Base-by-base conservation (phyloP, 2,113 vertebrate genomes). In the Dipodomys spectabilis region DNA sequence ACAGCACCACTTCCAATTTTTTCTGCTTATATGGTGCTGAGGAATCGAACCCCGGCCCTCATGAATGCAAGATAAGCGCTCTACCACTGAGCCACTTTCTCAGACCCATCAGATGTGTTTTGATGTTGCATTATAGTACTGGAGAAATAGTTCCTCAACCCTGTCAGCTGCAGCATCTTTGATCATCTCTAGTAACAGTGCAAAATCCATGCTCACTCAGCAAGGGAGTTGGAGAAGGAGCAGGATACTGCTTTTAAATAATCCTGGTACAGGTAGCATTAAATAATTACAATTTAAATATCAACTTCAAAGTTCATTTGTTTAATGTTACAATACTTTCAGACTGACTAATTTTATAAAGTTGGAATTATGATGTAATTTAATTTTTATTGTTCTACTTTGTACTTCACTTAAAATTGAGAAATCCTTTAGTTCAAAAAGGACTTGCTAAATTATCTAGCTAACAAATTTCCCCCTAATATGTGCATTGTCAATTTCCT, bases 381-480 rank as follows among this genome's bases (percentile, higher is more conserved):
- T 92, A 86, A 35, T 79, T 23, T 90, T 25, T 71, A 44, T 53
- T 86, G 39, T 30, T 87, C 5, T 75, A 22, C 6, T 16, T 91
- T 89, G 16, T 81, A 81, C 60, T 92, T 90, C 80, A 64, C 28
- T 93, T 72, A 92, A 86, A 90, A 35, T 72, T 84, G 73, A 64
- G 68, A 68, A 89, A 45, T 30, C 79, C 72, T 10, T 60, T 77
- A 75, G 49, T 53, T 82, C 35, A 49, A 28, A 84, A 87, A 65
- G 53, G 27, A 88, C 65, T 91, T 82, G 64, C 72, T 74, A 74
- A 93, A 91, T 74, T 30, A 80, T 65, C 77, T 68, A 90, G 30
- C 27, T 77, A 80, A 67, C 7, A n/a, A 35, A 12, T 49, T 88
- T 77, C 79, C 27, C 49, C 60, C 71, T 65, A 90, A 35, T 89